These are phyloP conservation scores for Cantharis rustica DNA, from an alignment of 2,888 invertebrate genomes.

Conservation along the genomic window DNA sequence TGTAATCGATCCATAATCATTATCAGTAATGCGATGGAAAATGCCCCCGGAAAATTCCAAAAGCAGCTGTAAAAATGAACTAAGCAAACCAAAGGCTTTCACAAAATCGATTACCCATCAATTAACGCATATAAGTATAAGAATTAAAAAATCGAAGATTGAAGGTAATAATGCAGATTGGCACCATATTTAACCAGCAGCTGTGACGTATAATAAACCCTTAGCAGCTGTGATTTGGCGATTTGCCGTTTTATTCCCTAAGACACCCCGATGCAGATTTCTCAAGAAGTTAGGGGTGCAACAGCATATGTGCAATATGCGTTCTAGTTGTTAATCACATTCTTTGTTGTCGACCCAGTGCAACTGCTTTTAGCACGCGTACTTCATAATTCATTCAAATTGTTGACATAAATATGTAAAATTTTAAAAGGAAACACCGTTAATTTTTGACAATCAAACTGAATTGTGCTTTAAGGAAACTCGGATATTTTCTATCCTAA, in stretches of 20 bases:
- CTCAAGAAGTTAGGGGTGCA: constrained; percentile 36
- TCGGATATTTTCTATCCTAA: background rate
- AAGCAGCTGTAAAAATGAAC: background rate
- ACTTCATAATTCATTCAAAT: constrained; percentile 14
- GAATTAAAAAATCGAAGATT: constrained; percentile 22
- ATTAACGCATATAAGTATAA: constrained; percentile 7
- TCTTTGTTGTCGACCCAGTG: constrained; percentile 31
- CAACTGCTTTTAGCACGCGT: constrained; percentile 35
- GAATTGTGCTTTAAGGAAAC: background rate
- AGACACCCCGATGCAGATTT: constrained; percentile 41
- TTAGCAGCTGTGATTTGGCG: constrained; percentile 43
- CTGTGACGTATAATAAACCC: constrained; percentile 38
- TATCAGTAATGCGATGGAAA: background rate
- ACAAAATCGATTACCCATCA: constrained; percentile 11
- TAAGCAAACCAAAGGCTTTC: background rate
- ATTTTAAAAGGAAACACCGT: background rate
- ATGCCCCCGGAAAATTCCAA: background rate
- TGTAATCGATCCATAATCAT: background rate
- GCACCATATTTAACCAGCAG: constrained; percentile 33
- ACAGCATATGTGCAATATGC: constrained; percentile 37
- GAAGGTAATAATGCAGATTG: constrained; percentile 27
- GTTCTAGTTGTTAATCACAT: constrained; percentile 39
- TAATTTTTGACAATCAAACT: background rate
- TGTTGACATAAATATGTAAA: background rate
- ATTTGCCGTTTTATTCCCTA: constrained; percentile 44